Evolutionary conservation across 2,888 invertebrate species (phyloP).

Genomic region (Hypolimnas misippus): DNA sequence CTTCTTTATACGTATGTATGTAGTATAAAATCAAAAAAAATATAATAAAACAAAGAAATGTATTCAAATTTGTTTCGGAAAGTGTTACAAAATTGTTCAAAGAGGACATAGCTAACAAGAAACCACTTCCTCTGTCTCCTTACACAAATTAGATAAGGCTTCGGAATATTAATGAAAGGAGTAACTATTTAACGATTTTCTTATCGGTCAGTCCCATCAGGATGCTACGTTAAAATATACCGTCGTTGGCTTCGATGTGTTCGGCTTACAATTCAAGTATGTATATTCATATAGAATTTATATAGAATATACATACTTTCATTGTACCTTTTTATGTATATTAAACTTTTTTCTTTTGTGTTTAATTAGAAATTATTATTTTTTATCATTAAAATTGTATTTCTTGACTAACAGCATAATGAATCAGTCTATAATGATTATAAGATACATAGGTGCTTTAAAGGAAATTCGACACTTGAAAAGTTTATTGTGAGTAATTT

Average conservation of each 20-base stretch:
- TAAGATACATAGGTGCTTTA: no score
- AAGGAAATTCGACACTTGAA: no score
- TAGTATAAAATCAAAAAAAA: no score
- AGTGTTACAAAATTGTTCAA: conserved; percentile 56
- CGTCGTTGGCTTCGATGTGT: background rate
- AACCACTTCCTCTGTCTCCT: conserved; percentile 71
- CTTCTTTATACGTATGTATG: no score
- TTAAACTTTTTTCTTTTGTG: no score
- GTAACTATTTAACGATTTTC: conserved; percentile 45
- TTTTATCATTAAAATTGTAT: no score
- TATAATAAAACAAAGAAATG: no score
- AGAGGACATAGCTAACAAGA: conserved; percentile 64
- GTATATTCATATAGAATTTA: no score
- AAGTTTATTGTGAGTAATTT: background rate
- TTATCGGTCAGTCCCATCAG: conserved; percentile 45
- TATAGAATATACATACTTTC: no score
- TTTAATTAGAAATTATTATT: background rate
- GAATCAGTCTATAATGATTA: background rate
- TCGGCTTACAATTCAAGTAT: background rate
- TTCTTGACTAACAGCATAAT: no score
- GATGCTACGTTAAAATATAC: conserved; percentile 30
- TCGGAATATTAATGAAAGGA: conserved; percentile 70
- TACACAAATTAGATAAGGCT: conserved; percentile 72
- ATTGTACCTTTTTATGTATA: no score
- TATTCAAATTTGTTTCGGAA: conserved; percentile 37